Base-by-base conservation (phyloP, 2,797 vertebrate genomes). In the Lerista edwardsae region DNA sequence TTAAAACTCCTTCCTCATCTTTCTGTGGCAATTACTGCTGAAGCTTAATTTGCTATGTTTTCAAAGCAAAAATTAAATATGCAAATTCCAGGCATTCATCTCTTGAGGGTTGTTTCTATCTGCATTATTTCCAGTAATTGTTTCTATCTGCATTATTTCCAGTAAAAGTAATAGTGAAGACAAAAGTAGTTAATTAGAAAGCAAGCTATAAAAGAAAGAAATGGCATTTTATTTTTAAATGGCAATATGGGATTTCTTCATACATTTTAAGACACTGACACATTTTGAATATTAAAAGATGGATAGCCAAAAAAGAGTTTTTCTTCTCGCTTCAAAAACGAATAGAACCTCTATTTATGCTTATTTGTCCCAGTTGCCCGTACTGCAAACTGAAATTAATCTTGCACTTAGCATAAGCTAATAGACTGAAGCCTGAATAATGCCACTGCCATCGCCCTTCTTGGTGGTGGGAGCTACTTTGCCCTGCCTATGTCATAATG, bases 71-170 rank as follows among this genome's bases (percentile, higher is more conserved):
- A 77, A 61, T 86, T 87, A 75, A 86, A 92, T 91, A 91, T 93
- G 72, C 73, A 91, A 90, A 89, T 84, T 84, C 75, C 73, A 75
- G 21, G 23, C 84, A 78, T 55, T 88, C 67, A 75, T 92, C 86
- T 92, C 89, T 85, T 84, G 82, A 83, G 80, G 79, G 61, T 83
- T 36, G 76, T 84, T 89, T 89, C 89, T 91, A 80, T 86, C 91
- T 89, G 86, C 89, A 90, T 93, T 91, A 91, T 67, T 87, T 88
- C 23, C 75, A 78, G 75, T 75, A 71, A 73, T 83, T 36, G 76
- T 84, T 89, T 89, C 89, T 91, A 80, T 86, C 91, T 89, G 86
- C 89, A 90, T 93, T 91, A 91, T 67, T 87, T 88, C 23, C 75
- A 78, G 75, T 75, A 71, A 73, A 73, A 81, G 55, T 61, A 81